Evolutionary conservation across 1,140 invertebrate species (phyloP).

Genomic region (Megalonaias nervosa): DNA sequence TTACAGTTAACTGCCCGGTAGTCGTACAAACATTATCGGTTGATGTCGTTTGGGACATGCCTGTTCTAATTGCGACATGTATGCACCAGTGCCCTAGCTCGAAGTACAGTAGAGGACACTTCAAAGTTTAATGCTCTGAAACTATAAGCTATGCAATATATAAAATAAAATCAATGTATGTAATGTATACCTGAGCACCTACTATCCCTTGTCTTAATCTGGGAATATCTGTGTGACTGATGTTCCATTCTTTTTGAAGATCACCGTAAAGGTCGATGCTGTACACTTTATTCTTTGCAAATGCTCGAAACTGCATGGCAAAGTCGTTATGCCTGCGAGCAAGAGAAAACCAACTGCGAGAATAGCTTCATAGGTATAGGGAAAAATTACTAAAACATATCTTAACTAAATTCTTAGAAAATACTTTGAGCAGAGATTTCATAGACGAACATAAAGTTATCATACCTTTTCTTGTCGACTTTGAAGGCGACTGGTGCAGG

Average conservation of each 20-base stretch:
- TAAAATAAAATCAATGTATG: neutral
- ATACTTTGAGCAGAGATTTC: too few relatives aligned
- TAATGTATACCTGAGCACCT: slow-evolving; percentile 82
- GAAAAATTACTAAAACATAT: too few relatives aligned
- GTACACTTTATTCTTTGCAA: slow-evolving; percentile 86
- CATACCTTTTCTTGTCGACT: too few relatives aligned
- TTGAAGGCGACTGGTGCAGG: too few relatives aligned
- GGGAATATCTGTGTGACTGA: slow-evolving; percentile 92
- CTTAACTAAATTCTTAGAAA: too few relatives aligned
- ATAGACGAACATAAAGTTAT: too few relatives aligned
- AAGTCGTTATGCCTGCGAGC: slow-evolving; percentile 87
- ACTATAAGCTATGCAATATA: too few relatives aligned
- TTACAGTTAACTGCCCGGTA: neutral
- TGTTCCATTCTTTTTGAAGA: slow-evolving; percentile 77
- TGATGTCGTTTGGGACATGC: neutral
- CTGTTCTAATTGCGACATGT: neutral
- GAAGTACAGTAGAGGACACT: too few relatives aligned
- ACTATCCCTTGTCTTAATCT: slow-evolving; percentile 84
- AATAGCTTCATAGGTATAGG: too few relatives aligned
- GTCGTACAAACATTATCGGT: neutral
- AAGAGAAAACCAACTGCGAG: too few relatives aligned
- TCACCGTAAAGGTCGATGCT: slow-evolving; percentile 85
- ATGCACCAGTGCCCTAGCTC: neutral
- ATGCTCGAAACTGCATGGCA: slow-evolving; percentile 87
- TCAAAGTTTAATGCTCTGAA: too few relatives aligned